Percentiles rank a stretch among this genome's conserved stretches.
Conservation (phyloP, 2,888 invertebrate genomes). For the Agapetus fuscipes region DNA sequence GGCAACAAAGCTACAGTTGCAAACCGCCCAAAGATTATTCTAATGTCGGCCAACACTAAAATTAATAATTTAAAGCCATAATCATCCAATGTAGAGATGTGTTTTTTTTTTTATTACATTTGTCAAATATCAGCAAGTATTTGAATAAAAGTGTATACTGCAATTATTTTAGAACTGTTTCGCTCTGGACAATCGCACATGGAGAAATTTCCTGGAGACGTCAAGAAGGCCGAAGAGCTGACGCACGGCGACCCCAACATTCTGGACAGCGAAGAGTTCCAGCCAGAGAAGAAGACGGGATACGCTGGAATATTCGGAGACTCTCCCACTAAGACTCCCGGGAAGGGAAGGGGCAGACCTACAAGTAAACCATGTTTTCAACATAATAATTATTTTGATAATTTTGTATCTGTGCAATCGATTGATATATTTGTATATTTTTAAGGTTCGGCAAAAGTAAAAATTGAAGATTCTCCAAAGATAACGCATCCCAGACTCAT, state of each 20-base stretch:
- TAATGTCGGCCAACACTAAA: too few relatives aligned
- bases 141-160: too few relatives aligned
- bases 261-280: conserved; percentile 47
- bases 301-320: conserved; percentile 39
- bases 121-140: too few relatives aligned
- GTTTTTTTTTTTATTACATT: too few relatives aligned
- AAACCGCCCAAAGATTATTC: too few relatives aligned
- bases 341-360: conserved; percentile 29
- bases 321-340: conserved; percentile 28
- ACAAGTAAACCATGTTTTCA: conserved; percentile 3
- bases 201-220: conserved; percentile 73
- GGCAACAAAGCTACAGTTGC: too few relatives aligned
- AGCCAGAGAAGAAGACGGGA: conserved; percentile 38
- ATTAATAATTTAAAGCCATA: too few relatives aligned
- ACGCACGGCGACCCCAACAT: conserved; percentile 65
- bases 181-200: conserved; percentile 56
- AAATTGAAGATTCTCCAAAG: conserved; percentile 8
- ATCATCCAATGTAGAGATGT: too few relatives aligned
- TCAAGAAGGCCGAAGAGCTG: conserved; percentile 61
- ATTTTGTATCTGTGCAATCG: too few relatives aligned
- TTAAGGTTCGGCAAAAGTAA: too few relatives aligned
- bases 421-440: too few relatives aligned
- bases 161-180: conserved; percentile 57
- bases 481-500: conserved; percentile 18
- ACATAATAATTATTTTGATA: too few relatives aligned